A percentile compares a stretch with the other conserved stretches of the same genome.
Evolutionary conservation across 2,888 invertebrate species (phyloP).

Genomic region (Athripsodes cinereus): DNA sequence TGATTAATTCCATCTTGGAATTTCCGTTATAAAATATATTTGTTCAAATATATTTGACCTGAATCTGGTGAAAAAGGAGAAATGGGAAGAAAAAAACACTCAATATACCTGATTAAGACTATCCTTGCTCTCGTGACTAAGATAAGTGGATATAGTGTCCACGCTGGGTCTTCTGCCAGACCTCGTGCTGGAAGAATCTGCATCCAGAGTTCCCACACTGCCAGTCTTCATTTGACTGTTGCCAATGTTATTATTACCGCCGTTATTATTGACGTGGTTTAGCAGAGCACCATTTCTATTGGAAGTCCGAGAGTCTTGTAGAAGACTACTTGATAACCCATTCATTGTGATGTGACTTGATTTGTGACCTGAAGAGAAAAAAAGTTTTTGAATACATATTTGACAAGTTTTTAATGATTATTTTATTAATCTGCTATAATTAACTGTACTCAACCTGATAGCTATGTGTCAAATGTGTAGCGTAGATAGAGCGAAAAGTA

Average conservation of each 20-base stretch:
- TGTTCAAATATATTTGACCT: too few relatives aligned
- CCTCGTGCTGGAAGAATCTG: slow-evolving; percentile 67
- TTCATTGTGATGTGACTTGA: neutral
- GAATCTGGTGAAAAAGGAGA: too few relatives aligned
- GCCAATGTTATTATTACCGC: neutral
- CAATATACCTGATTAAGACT: slow-evolving; percentile 43
- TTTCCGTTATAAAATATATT: too few relatives aligned
- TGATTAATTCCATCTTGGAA: too few relatives aligned
- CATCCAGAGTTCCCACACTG: slow-evolving; percentile 46
- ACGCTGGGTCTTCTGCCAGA: slow-evolving; percentile 76
- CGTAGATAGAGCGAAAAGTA: too few relatives aligned
- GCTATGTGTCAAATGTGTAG: too few relatives aligned
- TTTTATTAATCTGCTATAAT: too few relatives aligned
- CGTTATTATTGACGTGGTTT: neutral
- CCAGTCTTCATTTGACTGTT: slow-evolving; percentile 12
- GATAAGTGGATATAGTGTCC: slow-evolving; percentile 83
- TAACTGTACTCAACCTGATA: too few relatives aligned
- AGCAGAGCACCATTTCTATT: neutral
- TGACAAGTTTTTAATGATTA: neutral
- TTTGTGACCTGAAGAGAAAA: slow-evolving; percentile 14
- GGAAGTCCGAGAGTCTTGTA: neutral
- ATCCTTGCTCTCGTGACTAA: slow-evolving; percentile 78
- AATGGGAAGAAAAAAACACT: too few relatives aligned
- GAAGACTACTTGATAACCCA: neutral
- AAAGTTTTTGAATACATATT: too few relatives aligned